Conservation (phyloP, 2,888 invertebrate genomes). For the Xylophagus ater region DNA sequence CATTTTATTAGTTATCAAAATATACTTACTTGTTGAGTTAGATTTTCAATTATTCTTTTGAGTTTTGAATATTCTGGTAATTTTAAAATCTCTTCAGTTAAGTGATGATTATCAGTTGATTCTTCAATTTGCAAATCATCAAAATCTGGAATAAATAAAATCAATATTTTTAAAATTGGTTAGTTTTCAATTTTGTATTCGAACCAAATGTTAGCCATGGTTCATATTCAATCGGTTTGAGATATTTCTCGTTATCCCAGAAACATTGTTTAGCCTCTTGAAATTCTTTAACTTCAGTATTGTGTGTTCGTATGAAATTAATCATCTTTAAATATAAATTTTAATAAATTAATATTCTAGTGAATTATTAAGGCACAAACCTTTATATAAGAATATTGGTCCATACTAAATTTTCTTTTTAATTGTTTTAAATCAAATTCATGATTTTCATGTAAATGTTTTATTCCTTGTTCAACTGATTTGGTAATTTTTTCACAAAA, state of each 20-base stretch:
- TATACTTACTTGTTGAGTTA: conserved; percentile 18
- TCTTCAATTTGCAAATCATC: conserved; percentile 40
- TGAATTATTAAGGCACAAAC: conserved; percentile 11
- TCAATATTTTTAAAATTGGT: not conserved
- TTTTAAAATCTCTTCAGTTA: too few species aligned
- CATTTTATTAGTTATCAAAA: not conserved
- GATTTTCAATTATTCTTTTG: conserved; percentile 20
- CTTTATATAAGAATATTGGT: conserved; percentile 71
- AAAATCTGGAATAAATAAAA: conserved; percentile 36
- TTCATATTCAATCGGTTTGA: conserved; percentile 66
- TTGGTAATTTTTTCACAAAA: conserved; percentile 55
- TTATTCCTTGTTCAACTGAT: conserved; percentile 52
- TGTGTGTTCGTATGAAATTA: conserved; percentile 62
- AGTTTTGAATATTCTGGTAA: not conserved
- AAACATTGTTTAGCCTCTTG: conserved; percentile 41
- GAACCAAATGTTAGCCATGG: conserved; percentile 74
- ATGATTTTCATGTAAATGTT: conserved; percentile 55
- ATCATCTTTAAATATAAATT: conserved; percentile 42
- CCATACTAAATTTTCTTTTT: conserved; percentile 61
- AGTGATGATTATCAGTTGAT: too few species aligned
- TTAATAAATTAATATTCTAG: not conserved
- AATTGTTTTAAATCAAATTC: conserved; percentile 53
- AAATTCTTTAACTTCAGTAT: conserved; percentile 45
- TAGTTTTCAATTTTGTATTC: conserved; percentile 12
- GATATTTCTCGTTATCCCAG: conserved; percentile 68